Percentiles rank a stretch among this genome's conserved stretches.
Conservation (phyloP, 2,113 vertebrate genomes). For the Crypturellus undulatus region DNA sequence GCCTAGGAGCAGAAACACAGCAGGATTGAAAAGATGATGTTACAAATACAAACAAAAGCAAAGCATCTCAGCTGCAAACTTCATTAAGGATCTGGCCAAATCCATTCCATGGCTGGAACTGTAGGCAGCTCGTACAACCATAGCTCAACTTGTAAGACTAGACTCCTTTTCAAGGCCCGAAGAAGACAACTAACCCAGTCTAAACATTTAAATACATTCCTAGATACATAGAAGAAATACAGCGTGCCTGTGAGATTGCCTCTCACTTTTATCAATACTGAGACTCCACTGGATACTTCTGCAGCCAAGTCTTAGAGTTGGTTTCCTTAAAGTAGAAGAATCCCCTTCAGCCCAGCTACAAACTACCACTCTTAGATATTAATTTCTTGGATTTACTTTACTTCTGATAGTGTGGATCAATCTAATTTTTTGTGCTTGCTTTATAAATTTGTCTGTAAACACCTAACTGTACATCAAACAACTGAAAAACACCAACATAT, state of each 20-base stretch:
- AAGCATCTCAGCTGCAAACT: background rate
- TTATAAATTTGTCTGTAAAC: background rate
- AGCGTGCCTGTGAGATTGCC: background rate
- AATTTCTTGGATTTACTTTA: background rate
- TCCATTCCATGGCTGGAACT: background rate
- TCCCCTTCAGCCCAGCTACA: background rate
- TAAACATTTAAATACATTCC: background rate
- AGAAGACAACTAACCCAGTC: background rate
- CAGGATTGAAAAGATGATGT: slow-evolving; percentile 3
- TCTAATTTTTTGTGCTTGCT: background rate
- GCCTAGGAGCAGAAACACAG: background rate
- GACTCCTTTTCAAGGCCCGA: background rate
- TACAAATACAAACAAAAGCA: slow-evolving; percentile 28
- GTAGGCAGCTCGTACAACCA: background rate
- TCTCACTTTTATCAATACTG: background rate
- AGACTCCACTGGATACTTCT: background rate
- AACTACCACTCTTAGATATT: background rate
- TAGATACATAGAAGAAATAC: background rate
- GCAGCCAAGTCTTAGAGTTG: background rate
- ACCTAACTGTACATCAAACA: background rate
- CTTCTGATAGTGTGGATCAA: background rate
- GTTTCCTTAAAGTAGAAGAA: background rate
- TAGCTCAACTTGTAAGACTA: background rate
- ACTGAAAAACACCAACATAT: background rate
- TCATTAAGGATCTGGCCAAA: slow-evolving; percentile 5